These are phyloP conservation scores for Anodontia alba DNA, from an alignment of 2,888 invertebrate species.

Conservation along the genomic window DNA sequence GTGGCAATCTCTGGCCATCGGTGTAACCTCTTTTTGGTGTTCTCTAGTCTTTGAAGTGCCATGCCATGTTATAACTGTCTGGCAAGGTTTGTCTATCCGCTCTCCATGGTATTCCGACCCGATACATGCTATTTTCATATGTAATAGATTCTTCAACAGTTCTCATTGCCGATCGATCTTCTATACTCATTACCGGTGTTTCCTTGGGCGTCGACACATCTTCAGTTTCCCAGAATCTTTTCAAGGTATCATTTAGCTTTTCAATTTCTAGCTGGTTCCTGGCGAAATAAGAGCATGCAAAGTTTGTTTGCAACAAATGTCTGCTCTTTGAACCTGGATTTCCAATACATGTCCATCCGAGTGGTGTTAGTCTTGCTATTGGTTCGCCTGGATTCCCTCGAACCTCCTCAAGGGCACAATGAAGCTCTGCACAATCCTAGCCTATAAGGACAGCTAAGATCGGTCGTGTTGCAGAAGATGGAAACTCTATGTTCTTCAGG, in stretches of 20 bases:
- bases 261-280: background rate
- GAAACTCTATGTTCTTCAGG: conserved; percentile 24
- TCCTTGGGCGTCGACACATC: background rate
- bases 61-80: conserved; percentile 37
- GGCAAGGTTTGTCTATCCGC: conserved; percentile 14
- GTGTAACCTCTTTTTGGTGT: conserved; percentile 22
- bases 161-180: background rate
- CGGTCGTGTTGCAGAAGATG: background rate
- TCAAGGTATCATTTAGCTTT: conserved; percentile 4
- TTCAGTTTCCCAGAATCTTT: conserved; percentile 37
- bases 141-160: conserved; percentile 17
- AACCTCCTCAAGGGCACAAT: background rate
- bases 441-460: conserved; percentile 26
- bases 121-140: conserved; percentile 18
- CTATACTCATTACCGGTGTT: background rate
- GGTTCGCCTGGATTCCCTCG: conserved; percentile 3
- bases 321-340: background rate
- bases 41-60: conserved; percentile 29
- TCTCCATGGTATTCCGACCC: conserved; percentile 42
- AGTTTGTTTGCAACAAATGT: background rate
- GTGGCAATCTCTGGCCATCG: background rate
- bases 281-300: conserved; percentile 11
- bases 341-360: conserved; percentile 31
- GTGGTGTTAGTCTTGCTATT: conserved; percentile 19
- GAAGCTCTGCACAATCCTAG: conserved; percentile 15